These are phyloP conservation scores for Drosophila bifasciata DNA, from an alignment of 1,140 invertebrate species.

Conservation along the genomic window DNA sequence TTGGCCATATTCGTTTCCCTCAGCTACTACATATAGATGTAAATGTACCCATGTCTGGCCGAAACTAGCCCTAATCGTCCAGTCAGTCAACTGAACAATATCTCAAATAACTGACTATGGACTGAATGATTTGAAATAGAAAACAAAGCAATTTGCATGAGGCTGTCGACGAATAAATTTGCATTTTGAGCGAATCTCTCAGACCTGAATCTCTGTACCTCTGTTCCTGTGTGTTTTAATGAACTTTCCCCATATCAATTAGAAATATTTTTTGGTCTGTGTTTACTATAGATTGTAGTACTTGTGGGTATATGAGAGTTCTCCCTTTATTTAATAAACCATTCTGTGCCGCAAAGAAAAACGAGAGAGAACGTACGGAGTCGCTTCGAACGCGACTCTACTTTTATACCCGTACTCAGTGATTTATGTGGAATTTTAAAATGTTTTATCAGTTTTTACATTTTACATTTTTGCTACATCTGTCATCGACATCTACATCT, in stretches of 20 bases:
- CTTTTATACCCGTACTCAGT: too few species aligned
- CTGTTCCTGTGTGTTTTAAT: neutral
- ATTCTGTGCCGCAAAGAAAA: neutral
- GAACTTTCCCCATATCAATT: conserved; percentile 19
- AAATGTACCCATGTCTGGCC: conserved; percentile 1
- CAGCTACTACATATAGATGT: neutral
- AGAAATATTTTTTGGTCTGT: neutral
- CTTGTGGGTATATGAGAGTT: too few species aligned
- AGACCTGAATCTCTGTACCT: neutral
- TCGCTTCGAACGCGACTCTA: too few species aligned
- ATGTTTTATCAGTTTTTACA: too few species aligned
- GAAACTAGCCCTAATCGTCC: conserved; percentile 13
- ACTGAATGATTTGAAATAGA: too few species aligned
- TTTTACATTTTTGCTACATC: too few species aligned
- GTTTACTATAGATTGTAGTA: too few species aligned
- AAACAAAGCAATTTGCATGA: conserved; percentile 39
- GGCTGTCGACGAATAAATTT: conserved; percentile 1
- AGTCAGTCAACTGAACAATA: conserved; percentile 12
- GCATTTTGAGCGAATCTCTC: neutral
- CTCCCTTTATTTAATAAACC: neutral
- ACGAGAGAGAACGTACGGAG: too few species aligned
- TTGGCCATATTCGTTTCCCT: conserved; percentile 6
- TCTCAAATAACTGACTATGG: neutral
- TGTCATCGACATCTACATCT: too few species aligned
- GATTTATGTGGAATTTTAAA: too few species aligned